These are phyloP conservation scores for Neopipo cinnamomea DNA, from an alignment of 2,113 vertebrate species.

Conservation along the genomic window DNA sequence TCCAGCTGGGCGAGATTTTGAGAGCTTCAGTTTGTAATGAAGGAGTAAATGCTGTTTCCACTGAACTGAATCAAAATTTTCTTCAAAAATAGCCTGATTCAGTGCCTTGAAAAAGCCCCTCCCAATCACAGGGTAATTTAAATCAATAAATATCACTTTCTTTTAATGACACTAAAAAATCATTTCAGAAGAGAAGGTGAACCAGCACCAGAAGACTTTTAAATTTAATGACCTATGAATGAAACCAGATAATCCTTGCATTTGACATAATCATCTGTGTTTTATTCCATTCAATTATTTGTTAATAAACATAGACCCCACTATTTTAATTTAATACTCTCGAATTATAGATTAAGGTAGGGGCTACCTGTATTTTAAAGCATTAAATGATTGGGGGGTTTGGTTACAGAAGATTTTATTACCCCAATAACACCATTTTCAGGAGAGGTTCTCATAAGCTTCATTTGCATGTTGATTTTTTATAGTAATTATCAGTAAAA, in stretches of 20 bases:
- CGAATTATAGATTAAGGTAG: constrained; percentile 20
- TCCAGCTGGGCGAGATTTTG: background rate
- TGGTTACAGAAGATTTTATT: constrained; percentile 48
- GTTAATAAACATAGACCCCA: constrained; percentile 51
- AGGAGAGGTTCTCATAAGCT: constrained; percentile 60
- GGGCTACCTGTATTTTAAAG: constrained; percentile 8
- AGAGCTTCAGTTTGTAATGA: background rate
- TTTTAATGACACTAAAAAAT: background rate
- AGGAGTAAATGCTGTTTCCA: background rate
- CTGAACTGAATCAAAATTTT: background rate
- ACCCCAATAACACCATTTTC: background rate
- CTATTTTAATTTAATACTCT: constrained; percentile 7
- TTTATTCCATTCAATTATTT: constrained; percentile 58
- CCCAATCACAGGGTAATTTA: background rate
- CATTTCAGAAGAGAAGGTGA: background rate
- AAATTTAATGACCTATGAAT: constrained; percentile 46
- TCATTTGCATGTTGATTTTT: constrained; percentile 74
- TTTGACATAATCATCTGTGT: constrained; percentile 27
- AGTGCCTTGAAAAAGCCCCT: background rate
- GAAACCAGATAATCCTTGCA: constrained; percentile 36
- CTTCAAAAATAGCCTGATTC: background rate
- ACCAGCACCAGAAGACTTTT: background rate
- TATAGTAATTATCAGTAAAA: constrained; percentile 79
- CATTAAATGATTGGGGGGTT: background rate
- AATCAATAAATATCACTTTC: background rate